Conservation (phyloP, 2,797 vertebrate species). For the Eulemur mongoz region DNA sequence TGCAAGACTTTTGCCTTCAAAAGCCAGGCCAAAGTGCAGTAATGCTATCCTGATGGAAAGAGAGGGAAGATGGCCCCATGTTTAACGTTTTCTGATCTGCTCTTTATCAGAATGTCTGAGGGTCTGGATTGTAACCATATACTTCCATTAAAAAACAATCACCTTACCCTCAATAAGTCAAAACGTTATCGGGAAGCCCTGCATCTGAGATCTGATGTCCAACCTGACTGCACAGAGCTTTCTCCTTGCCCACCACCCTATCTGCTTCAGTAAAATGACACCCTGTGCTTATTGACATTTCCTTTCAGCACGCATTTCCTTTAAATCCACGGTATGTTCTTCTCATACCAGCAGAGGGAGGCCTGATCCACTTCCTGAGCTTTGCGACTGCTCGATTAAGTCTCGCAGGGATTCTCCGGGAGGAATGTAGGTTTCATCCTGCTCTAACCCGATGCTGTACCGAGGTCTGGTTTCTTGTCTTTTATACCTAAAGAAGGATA, state of each 20-base stretch:
- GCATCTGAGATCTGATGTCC: conserved; percentile 7
- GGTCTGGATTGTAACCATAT: conserved; percentile 49
- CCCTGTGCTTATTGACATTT: background rate
- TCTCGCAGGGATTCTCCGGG: conserved; percentile 94
- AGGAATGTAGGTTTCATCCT: conserved; percentile 94
- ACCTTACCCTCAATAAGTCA: conserved; percentile 39
- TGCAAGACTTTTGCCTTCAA: conserved; percentile 39
- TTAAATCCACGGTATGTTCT: background rate
- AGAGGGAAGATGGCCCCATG: conserved; percentile 57
- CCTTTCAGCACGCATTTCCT: background rate
- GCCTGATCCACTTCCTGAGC: conserved; percentile 97
- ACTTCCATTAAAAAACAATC: conserved; percentile 61
- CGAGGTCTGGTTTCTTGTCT: conserved; percentile 90
- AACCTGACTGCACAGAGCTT: background rate
- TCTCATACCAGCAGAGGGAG: conserved; percentile 97
- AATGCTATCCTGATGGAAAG: conserved; percentile 20
- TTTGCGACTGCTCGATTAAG: conserved; percentile 95
- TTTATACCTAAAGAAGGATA: conserved; percentile 88
- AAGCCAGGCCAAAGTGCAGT: conserved; percentile 41
- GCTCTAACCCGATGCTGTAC: conserved; percentile 95
- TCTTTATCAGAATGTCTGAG: conserved; percentile 56
- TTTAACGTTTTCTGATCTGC: conserved; percentile 50
- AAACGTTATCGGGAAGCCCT: conserved; percentile 63
- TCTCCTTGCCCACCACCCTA: background rate
- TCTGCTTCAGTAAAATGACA: conserved; percentile 60